Percentiles rank a stretch among this genome's conserved stretches.
Conservation (phyloP, 2,888 invertebrate species). For the Nemurella pictetii region DNA sequence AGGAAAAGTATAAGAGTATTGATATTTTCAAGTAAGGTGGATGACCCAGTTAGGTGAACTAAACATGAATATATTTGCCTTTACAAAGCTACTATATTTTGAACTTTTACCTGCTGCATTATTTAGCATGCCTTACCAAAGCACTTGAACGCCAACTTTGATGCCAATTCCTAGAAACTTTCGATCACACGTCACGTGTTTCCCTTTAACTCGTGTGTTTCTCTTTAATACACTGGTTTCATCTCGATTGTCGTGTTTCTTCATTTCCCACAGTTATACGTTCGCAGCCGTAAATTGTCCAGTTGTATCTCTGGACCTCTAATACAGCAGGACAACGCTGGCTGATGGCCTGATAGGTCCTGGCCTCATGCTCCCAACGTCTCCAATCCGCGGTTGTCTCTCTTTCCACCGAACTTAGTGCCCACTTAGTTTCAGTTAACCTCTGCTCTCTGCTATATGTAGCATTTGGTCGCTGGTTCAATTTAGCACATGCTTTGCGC, state of each 20-base stretch:
- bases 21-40: not conserved
- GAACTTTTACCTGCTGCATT: not conserved
- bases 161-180: not conserved
- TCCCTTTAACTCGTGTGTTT: not conserved
- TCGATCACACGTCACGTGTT: not conserved
- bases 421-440: conserved; percentile 28
- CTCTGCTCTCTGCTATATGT: not conserved
- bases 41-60: not conserved
- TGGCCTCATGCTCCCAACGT: not conserved
- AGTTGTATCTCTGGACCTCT: not conserved
- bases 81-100: too few species aligned
- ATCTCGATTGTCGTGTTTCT: not conserved
- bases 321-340: not conserved
- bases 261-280: conserved; percentile 3
- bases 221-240: not conserved
- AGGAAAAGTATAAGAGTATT: not conserved
- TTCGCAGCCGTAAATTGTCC: conserved; percentile 19
- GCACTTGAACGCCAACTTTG: not conserved
- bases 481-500: not conserved
- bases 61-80: not conserved
- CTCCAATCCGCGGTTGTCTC: not conserved
- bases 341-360: not conserved
- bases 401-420: not conserved
- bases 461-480: not conserved
- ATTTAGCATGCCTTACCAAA: not conserved